Percentiles rank a stretch among this genome's conserved stretches.
phyloP scores from a whole-genome alignment of 2,113 vertebrate species.

The Herpetotheres cachinnans region DNA sequence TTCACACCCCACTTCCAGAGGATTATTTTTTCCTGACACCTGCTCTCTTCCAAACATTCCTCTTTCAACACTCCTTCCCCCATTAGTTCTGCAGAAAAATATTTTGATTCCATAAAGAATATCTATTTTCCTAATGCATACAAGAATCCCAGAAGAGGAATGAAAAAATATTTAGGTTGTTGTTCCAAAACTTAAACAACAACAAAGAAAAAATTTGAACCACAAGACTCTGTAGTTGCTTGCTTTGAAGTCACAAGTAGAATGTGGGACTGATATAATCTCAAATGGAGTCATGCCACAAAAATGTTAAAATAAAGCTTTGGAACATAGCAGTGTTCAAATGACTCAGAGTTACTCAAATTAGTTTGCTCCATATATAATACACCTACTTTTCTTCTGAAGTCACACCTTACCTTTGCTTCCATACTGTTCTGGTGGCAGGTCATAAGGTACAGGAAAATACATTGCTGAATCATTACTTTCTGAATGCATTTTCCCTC shows the following conservation, averaged over 20 bases:
- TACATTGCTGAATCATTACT: slow-evolving; percentile 53
- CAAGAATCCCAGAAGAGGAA: not conserved
- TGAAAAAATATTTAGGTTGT: not conserved
- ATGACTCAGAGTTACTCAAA: not conserved
- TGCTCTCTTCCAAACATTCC: not conserved
- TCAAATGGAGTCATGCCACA: not conserved
- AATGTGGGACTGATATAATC: not conserved
- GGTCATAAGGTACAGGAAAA: slow-evolving; percentile 93
- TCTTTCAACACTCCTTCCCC: not conserved
- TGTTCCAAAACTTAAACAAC: not conserved
- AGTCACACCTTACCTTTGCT: slow-evolving; percentile 81
- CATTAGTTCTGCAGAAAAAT: not conserved
- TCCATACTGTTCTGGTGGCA: slow-evolving; percentile 87
- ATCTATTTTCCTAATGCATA: not conserved
- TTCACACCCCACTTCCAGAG: not conserved
- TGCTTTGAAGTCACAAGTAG: not conserved
- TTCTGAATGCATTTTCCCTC: slow-evolving; percentile 73
- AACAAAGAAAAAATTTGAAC: not conserved
- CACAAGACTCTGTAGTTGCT: not conserved
- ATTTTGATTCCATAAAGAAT: not conserved
- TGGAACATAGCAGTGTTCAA: not conserved
- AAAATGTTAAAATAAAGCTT: not conserved
- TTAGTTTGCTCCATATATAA: not conserved
- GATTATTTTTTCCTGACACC: not conserved
- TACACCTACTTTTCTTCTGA: not conserved